Conservation (phyloP, 1,140 invertebrate genomes). For the Nephila pilipes region DNA sequence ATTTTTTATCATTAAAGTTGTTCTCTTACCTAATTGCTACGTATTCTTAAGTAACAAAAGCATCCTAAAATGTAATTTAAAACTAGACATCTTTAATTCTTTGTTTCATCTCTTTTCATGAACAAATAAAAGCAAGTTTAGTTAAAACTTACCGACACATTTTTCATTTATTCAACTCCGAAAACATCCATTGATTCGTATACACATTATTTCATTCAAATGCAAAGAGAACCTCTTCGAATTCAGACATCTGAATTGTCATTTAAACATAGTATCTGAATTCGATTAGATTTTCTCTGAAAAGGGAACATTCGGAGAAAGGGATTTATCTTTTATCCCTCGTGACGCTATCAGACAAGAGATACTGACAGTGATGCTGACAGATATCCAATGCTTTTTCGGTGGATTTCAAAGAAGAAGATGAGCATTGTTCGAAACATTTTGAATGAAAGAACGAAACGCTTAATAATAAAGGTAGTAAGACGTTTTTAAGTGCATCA, state of each 20-base stretch:
- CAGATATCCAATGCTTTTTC: conserved; percentile 11
- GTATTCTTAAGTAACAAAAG: no score
- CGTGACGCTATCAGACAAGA: not conserved
- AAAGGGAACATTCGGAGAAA: not conserved
- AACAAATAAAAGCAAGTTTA: not conserved
- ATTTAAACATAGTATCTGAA: not conserved
- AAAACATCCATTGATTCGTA: not conserved
- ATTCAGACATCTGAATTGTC: conserved; percentile 27
- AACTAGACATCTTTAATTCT: no score
- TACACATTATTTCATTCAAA: conserved; percentile 20
- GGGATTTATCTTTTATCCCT: conserved; percentile 21
- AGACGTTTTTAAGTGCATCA: no score
- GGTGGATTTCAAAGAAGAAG: not conserved
- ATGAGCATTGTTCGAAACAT: not conserved
- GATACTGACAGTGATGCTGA: not conserved
- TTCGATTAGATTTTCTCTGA: conserved; percentile 31
- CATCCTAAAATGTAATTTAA: no score
- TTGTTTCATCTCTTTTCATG: no score
- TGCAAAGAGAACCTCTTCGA: not conserved
- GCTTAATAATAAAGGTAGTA: no score
- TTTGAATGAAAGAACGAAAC: not conserved
- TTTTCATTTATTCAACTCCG: not conserved
- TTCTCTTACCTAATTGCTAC: no score
- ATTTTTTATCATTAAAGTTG: no score
- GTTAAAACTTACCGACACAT: not conserved